These are phyloP conservation scores for Zootermopsis nevadensis DNA, from an alignment of 2,888 invertebrate genomes.

Conservation along the genomic window DNA sequence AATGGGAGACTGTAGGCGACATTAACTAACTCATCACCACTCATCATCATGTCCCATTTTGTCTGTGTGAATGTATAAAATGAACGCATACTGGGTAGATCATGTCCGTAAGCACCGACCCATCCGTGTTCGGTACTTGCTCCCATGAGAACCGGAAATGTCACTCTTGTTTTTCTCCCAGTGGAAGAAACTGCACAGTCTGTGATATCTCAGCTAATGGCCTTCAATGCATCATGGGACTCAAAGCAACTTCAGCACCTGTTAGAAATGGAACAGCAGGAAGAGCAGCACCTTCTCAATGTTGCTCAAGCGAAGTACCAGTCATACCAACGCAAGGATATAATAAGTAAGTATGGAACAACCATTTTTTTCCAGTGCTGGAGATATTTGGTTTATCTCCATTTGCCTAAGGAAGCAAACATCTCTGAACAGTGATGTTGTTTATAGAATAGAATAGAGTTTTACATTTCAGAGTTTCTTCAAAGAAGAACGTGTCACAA, in stretches of 20 bases:
- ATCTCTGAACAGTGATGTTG: no score
- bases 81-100: no score
- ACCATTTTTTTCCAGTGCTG: background rate
- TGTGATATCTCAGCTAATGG: constrained; percentile 74
- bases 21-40: no score
- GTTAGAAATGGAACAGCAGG: constrained; percentile 73
- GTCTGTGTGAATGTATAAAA: background rate
- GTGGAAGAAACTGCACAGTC: constrained; percentile 75
- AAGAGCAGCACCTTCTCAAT: constrained; percentile 74
- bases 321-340: constrained; percentile 73
- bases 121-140: no score
- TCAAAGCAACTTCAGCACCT: constrained; percentile 58
- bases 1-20: no score
- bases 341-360: constrained; percentile 64
- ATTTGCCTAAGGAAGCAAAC: no score
- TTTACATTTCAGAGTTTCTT: no score
- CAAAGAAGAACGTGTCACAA: no score
- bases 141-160: no score
- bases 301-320: constrained; percentile 62
- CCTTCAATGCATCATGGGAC: constrained; percentile 64
- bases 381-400: background rate
- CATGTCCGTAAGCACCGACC: no score
- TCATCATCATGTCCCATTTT: background rate
- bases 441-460: no score
- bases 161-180: constrained; percentile 60